Conservation (phyloP, 2,888 invertebrate genomes). For the Plebejus melissa region DNA sequence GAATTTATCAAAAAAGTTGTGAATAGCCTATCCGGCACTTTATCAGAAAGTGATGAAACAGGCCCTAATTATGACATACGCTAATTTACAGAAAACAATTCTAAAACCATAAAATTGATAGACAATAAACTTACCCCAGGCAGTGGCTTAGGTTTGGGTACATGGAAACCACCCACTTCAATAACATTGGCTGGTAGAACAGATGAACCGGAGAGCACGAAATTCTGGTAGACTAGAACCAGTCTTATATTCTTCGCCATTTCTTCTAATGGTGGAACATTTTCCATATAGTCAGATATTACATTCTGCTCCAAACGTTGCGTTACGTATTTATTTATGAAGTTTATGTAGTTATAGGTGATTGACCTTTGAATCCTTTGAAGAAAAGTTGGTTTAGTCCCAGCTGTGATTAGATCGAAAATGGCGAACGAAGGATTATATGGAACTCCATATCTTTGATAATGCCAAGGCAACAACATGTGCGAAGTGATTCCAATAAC, state of each 20-base stretch:
- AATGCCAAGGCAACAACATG: conserved; percentile 80
- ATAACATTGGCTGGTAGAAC: conserved; percentile 78
- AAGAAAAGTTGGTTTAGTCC: conserved; percentile 54
- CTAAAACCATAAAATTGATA: background rate
- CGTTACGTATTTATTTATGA: conserved; percentile 51
- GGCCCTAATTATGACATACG: background rate
- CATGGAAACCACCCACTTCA: conserved; percentile 81
- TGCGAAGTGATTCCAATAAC: conserved; percentile 79
- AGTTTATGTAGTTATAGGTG: conserved; percentile 45
- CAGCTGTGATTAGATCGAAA: conserved; percentile 67
- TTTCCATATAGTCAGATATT: conserved; percentile 51
- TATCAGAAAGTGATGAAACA: too few relatives aligned
- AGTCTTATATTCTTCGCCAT: conserved; percentile 76
- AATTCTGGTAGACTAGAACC: conserved; percentile 80
- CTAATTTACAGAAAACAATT: background rate
- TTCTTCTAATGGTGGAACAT: conserved; percentile 73
- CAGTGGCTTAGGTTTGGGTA: conserved; percentile 45
- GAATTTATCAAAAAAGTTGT: too few relatives aligned
- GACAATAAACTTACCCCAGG: conserved; percentile 33
- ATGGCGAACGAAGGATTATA: conserved; percentile 79
- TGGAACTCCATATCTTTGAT: conserved; percentile 74
- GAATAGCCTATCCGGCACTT: too few relatives aligned
- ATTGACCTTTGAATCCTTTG: conserved; percentile 56
- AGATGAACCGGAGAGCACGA: conserved; percentile 76
- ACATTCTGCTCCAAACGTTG: conserved; percentile 47